These are phyloP conservation scores for Crambe crambe DNA, from an alignment of 37 sponge, comb jelly and placozoan species.

Conservation along the genomic window DNA sequence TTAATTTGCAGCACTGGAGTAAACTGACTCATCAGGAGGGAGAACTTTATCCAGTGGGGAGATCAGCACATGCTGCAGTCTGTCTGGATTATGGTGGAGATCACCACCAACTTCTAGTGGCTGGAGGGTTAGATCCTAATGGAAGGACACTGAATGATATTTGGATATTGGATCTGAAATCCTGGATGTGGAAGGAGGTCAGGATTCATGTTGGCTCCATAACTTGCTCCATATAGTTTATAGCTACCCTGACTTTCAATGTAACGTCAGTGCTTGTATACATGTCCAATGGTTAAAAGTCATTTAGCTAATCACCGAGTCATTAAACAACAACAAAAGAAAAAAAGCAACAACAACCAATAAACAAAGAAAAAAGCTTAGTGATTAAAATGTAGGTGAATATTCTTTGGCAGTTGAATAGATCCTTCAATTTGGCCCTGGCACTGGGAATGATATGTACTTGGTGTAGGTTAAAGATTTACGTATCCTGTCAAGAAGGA, in stretches of 20 bases:
- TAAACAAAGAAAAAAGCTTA: too few relatives aligned
- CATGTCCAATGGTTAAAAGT: too few relatives aligned
- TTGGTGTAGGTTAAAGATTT: not conserved
- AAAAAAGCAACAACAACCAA: too few relatives aligned
- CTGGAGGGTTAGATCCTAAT: not conserved
- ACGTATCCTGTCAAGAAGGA: not conserved
- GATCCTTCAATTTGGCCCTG: too few relatives aligned
- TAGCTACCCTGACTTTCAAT: too few relatives aligned
- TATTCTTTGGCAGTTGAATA: not conserved
- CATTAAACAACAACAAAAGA: not conserved
- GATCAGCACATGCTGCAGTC: not conserved
- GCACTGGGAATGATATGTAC: not conserved
- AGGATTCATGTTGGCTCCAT: not conserved
- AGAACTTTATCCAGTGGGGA: constrained; percentile 1
- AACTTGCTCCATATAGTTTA: too few relatives aligned
- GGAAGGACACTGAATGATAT: not conserved
- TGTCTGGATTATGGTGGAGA: constrained; percentile 1
- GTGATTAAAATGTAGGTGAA: not conserved
- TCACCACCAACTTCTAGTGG: not conserved
- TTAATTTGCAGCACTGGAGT: not conserved
- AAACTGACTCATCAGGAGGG: not conserved
- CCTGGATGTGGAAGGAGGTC: constrained; percentile 3
- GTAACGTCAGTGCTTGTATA: not conserved
- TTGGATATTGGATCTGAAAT: not conserved
- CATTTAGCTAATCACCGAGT: too few relatives aligned